Conservation (phyloP, 2,113 vertebrate species). For the Colistium nudipinnis region DNA sequence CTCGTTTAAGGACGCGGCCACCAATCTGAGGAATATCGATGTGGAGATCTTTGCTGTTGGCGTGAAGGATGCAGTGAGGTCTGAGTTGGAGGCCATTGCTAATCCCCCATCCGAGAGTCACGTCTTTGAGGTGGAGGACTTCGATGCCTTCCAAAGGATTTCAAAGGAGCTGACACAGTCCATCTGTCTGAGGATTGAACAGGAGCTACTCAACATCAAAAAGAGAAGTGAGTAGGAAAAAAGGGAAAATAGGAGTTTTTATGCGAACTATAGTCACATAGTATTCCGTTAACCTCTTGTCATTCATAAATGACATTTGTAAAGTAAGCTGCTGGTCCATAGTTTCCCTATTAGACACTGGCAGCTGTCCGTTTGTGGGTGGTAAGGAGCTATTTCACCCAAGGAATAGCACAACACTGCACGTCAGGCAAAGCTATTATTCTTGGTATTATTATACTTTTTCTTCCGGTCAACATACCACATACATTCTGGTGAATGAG, state of each 20-base stretch:
- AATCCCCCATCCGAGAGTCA: slow-evolving; percentile 91
- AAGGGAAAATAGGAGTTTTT: too few relatives aligned
- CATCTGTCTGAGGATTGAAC: slow-evolving; percentile 96
- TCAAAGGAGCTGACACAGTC: slow-evolving; percentile 97
- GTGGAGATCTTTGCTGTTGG: slow-evolving; percentile 99
- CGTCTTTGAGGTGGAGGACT: slow-evolving; percentile 97
- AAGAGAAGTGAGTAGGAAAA: slow-evolving; percentile 90
- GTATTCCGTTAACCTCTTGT: neutral
- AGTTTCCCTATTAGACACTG: neutral
- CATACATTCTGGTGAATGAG: too few relatives aligned
- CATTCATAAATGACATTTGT: neutral
- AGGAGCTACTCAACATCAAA: slow-evolving; percentile 93
- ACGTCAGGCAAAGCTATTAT: too few relatives aligned
- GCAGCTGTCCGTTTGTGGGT: slow-evolving; percentile 10
- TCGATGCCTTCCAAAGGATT: slow-evolving; percentile 98
- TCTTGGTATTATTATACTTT: too few relatives aligned
- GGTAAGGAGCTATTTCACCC: slow-evolving; percentile 14
- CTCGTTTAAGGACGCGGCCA: slow-evolving; percentile 93
- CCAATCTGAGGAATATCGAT: slow-evolving; percentile 89
- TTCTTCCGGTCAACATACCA: too few relatives aligned
- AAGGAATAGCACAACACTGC: slow-evolving; percentile 14
- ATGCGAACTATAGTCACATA: neutral
- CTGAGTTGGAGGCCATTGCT: slow-evolving; percentile 95
- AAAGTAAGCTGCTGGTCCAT: slow-evolving; percentile 1
- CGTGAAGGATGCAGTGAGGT: slow-evolving; percentile 95